These are phyloP conservation scores for Syngnathus rostellatus DNA, from an alignment of 2,797 vertebrate species.

Conservation along the genomic window DNA sequence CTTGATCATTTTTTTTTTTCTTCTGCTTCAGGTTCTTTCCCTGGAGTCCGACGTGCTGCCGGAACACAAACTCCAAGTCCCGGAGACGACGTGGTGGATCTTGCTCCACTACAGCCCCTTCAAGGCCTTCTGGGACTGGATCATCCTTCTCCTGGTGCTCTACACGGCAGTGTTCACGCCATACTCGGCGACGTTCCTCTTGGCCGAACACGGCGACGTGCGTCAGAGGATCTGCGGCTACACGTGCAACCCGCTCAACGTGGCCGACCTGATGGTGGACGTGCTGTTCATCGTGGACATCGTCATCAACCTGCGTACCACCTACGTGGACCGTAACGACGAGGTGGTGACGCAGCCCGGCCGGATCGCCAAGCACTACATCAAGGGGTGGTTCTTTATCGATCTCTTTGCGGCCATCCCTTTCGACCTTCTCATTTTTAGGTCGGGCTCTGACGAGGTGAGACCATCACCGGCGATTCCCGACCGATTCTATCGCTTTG, in stretches of 20 bases:
- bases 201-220: constrained; percentile 80
- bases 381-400: constrained; percentile 96
- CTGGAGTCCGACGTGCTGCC: constrained; percentile 88
- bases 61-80: constrained; percentile 85
- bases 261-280: constrained; percentile 89
- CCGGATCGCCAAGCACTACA: constrained; percentile 87
- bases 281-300: constrained; percentile 95
- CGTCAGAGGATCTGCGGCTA: constrained; percentile 77
- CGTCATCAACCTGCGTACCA: constrained; percentile 92
- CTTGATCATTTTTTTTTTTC: not conserved
- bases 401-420: constrained; percentile 94
- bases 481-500: too few species aligned
- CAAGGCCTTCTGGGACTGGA: constrained; percentile 98
- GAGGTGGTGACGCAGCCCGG: constrained; percentile 88
- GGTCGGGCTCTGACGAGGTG: constrained; percentile 91
- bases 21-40: constrained; percentile 79
- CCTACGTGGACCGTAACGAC: constrained; percentile 86
- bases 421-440: constrained; percentile 93
- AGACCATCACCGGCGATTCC: constrained; percentile 10
- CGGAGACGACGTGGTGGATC: constrained; percentile 84
- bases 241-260: constrained; percentile 82
- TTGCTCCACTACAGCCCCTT: constrained; percentile 95
- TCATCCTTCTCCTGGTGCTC: constrained; percentile 92
- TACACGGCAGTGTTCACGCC: constrained; percentile 94
- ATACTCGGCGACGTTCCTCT: constrained; percentile 88